Evolutionary conservation across 2,797 vertebrate species (phyloP).

Genomic region (Sebastes elongatus): DNA sequence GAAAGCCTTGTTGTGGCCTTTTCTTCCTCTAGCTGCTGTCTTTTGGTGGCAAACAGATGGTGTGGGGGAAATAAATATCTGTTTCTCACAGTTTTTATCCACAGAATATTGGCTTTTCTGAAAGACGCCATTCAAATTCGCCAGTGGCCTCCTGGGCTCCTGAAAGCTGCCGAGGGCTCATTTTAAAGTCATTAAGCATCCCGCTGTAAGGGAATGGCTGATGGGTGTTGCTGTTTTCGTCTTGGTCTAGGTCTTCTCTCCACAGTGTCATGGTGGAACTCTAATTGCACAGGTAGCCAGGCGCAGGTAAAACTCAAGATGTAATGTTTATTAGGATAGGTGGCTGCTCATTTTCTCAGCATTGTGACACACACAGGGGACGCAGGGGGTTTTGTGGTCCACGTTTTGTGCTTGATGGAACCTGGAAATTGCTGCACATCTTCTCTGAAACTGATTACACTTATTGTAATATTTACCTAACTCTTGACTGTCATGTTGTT

Average conservation of each 20-base stretch:
- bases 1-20: conserved; percentile 75
- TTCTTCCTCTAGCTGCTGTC: conserved; percentile 64
- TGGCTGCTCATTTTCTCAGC: background rate
- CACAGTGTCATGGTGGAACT: background rate
- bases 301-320: background rate
- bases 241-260: background rate
- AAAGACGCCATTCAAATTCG: conserved; percentile 48
- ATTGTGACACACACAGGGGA: background rate
- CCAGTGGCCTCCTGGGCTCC: conserved; percentile 33
- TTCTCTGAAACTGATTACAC: background rate
- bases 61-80: conserved; percentile 73
- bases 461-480: background rate
- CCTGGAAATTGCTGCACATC: background rate
- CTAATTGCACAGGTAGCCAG: background rate
- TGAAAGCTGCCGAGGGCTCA: conserved; percentile 38
- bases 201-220: background rate
- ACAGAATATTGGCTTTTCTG: conserved; percentile 62
- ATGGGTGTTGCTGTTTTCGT: background rate
- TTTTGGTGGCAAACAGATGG: conserved; percentile 83
- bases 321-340: background rate
- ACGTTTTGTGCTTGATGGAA: background rate
- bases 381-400: background rate
- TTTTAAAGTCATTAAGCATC: conserved; percentile 58
- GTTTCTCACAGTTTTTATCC: conserved; percentile 73
- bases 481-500: background rate